Base-by-base conservation (phyloP, 2,113 vertebrate species). In the Beaufortia kweichowensis region DNA sequence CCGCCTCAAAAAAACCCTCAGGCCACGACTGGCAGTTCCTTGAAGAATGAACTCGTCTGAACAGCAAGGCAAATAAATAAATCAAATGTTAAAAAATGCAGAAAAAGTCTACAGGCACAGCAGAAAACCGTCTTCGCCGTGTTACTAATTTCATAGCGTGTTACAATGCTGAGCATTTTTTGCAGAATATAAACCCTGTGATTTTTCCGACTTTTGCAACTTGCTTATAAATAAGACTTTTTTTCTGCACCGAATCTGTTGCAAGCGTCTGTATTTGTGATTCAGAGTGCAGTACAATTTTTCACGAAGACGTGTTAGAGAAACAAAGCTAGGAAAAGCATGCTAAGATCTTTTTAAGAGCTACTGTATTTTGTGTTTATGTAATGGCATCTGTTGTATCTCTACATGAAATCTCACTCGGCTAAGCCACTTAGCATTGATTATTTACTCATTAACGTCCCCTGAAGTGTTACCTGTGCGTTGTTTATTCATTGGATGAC, bases 1-100 rank as follows among this genome's bases (percentile, higher is more conserved):
- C 76, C 48, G 61, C 48, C 50, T 77, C 17, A 66, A 43, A 70
- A 64, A 77, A 72, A 75, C 62, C 82, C 69, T 6, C 23, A 76
- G 85, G 81, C 76, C 62, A 78, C 80, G 70, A 77, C 76, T 35
- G 66, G 83, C 78, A 81, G 71, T 77, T 78, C 84, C 82, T 79
- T 68, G 78, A 84, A 80, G 83, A 70, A 43, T 66, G 77, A 79
- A 81, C 85, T 75, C 4, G 35, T 48, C 63, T 56, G 69, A 77
- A 81, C 62, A 15, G 48, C 55, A 67, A 72, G 69, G 53, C 41
- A 75, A 77, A 81, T 77, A 81, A 72, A 81, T 81, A 67, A 77
- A 72, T 72, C 53, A 66, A 65, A 79, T 62, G 28, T 43, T 11
- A 79, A 74, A 60, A 67, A 75, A 74, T 78, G 43, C 67, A 71